These are phyloP conservation scores for Drosophila anceps DNA, from an alignment of 2,888 invertebrate species.

Conservation along the genomic window DNA sequence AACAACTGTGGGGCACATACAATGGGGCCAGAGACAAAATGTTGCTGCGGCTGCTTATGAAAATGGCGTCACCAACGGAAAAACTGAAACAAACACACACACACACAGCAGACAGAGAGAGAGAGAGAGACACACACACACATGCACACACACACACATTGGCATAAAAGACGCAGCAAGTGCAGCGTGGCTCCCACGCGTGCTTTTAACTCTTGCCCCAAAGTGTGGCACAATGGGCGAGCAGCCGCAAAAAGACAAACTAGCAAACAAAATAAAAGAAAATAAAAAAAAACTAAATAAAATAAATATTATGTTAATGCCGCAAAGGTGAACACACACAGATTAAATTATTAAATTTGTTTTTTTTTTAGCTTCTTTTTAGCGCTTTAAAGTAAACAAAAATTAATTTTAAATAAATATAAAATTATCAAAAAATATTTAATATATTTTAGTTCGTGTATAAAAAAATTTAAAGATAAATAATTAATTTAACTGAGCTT, in stretches of 20 bases:
- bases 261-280: conserved; percentile 7
- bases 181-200: conserved; percentile 63
- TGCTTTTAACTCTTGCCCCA: conserved; percentile 50
- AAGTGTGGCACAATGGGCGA: conserved; percentile 64
- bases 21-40: conserved; percentile 59
- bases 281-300: background rate
- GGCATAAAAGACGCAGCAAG: conserved; percentile 8
- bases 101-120: background rate
- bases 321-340: background rate
- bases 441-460: no score
- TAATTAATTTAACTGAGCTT: no score
- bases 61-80: conserved; percentile 74
- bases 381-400: background rate
- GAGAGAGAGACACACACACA: conserved; percentile 3
- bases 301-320: conserved; percentile 11
- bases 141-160: conserved; percentile 1
- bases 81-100: conserved; percentile 32
- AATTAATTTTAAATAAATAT: background rate
- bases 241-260: background rate
- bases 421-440: no score
- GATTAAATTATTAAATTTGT: background rate
- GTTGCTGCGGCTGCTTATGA: conserved; percentile 73
- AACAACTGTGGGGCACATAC: conserved; percentile 22
- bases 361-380: background rate
- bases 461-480: no score